These are phyloP conservation scores for Xylophagus ater DNA, from an alignment of 2,888 invertebrate species.

Conservation along the genomic window DNA sequence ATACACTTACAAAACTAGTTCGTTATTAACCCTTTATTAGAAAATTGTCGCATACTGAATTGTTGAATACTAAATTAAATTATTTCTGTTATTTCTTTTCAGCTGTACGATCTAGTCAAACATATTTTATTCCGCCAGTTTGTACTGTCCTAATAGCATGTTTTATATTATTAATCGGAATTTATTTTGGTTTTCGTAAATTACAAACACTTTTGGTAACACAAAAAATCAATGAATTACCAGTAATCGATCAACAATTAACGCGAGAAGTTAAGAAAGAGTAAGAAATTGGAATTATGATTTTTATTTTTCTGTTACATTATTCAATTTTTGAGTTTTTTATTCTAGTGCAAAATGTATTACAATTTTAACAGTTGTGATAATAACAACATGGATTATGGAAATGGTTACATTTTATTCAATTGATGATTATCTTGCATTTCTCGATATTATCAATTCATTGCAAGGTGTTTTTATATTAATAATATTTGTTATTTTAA, in stretches of 20 bases:
- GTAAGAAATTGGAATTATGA: conserved; percentile 5
- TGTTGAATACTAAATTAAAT: conserved; percentile 5
- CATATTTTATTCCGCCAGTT: conserved; percentile 38
- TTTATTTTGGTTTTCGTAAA: conserved; percentile 35
- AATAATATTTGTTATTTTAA: conserved; percentile 47
- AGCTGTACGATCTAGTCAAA: conserved; percentile 35
- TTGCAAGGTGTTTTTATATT: conserved; percentile 58
- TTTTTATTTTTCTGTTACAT: background rate
- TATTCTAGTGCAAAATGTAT: conserved; percentile 32
- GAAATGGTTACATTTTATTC: conserved; percentile 52
- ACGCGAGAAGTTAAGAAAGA: conserved; percentile 11
- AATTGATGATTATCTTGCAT: conserved; percentile 41
- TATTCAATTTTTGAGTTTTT: background rate
- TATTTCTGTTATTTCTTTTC: conserved; percentile 14
- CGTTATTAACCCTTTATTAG: no score
- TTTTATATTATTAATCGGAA: conserved; percentile 26
- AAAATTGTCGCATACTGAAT: no score
- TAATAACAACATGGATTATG: conserved; percentile 60
- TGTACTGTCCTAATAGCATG: conserved; percentile 27
- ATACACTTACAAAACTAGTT: no score
- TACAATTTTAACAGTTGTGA: conserved; percentile 48
- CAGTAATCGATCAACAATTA: conserved; percentile 11
- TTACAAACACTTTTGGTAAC: conserved; percentile 15
- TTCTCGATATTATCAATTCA: conserved; percentile 58
- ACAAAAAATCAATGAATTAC: conserved; percentile 1